These are phyloP conservation scores for Stichodactyla helianthus DNA, from an alignment of 64 coral and sea anemone species.

Conservation along the genomic window DNA sequence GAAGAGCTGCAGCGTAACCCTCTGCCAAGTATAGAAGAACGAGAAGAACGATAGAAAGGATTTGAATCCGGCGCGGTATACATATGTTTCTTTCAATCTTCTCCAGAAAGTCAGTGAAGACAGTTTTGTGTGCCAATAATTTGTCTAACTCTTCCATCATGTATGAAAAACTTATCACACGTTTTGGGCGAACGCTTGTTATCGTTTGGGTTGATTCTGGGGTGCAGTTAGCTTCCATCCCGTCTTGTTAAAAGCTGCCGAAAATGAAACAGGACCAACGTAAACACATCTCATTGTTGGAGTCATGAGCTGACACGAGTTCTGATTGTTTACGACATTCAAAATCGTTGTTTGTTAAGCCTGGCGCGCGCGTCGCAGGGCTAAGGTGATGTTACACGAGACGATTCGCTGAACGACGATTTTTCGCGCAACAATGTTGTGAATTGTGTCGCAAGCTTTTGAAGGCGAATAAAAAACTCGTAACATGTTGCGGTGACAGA, in stretches of 20 bases:
- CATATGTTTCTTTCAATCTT: slow-evolving; percentile 73
- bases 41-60: slow-evolving; percentile 62
- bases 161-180: background rate
- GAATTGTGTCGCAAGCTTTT: too few relatives aligned
- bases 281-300: background rate
- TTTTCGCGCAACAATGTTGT: too few relatives aligned
- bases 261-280: background rate
- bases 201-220: background rate
- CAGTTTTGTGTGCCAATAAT: slow-evolving; percentile 43
- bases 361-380: background rate
- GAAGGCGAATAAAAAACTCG: too few relatives aligned
- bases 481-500: too few relatives aligned
- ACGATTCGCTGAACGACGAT: too few relatives aligned
- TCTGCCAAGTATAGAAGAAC: slow-evolving; percentile 65
- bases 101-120: slow-evolving; percentile 68
- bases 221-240: background rate
- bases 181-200: background rate
- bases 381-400: too few relatives aligned
- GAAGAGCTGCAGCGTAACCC: slow-evolving; percentile 69
- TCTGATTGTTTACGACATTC: background rate
- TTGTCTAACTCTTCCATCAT: slow-evolving; percentile 27
- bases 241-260: background rate
- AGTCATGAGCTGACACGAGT: background rate
- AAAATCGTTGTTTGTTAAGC: background rate
- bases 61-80: slow-evolving; percentile 50